These are phyloP conservation scores for Melanotaenia pygmaea DNA, from an alignment of 2,797 vertebrate species.

Conservation along the genomic window DNA sequence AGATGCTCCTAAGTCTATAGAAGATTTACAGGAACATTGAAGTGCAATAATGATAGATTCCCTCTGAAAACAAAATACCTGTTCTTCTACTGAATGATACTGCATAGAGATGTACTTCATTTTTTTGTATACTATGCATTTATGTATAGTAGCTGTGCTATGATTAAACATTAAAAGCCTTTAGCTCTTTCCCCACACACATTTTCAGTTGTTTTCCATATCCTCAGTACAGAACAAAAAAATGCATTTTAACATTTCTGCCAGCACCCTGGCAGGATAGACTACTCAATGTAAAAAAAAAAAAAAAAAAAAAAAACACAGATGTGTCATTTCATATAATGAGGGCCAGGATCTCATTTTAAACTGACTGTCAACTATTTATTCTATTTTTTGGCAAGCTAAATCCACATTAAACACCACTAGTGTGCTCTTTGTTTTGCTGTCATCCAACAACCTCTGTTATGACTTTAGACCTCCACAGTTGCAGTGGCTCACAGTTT, in stretches of 20 bases:
- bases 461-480: slow-evolving; percentile 33
- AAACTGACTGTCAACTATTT: slow-evolving; percentile 6
- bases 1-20: not conserved
- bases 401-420: slow-evolving; percentile 1
- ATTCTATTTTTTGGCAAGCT: slow-evolving; percentile 6
- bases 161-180: not conserved
- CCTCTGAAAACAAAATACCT: not conserved
- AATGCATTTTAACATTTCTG: not conserved
- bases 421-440: slow-evolving; percentile 5
- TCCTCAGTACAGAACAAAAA: not conserved
- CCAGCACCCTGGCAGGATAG: not conserved
- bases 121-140: not conserved
- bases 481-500: slow-evolving; percentile 19
- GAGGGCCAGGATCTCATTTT: slow-evolving; percentile 22
- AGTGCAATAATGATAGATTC: not conserved
- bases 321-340: not conserved
- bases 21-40: not conserved
- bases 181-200: not conserved
- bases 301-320: not conserved
- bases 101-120: not conserved
- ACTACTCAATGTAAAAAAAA: not conserved
- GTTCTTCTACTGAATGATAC: not conserved
- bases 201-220: no score
- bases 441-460: slow-evolving; percentile 9
- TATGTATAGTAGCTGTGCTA: not conserved